Conservation (phyloP, 2,888 invertebrate genomes). For the Hanleya hanleyi region DNA sequence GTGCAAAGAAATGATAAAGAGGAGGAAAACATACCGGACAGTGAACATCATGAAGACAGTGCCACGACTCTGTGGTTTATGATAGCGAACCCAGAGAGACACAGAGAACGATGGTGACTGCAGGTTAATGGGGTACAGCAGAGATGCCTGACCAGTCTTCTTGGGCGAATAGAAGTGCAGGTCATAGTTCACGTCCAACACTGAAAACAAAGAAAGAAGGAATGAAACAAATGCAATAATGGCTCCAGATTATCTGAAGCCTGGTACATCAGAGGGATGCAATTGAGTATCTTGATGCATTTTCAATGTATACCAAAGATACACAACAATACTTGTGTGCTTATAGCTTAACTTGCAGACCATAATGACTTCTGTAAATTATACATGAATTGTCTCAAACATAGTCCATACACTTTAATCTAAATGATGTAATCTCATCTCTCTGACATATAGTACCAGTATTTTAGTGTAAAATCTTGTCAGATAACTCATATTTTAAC, state of each 20-base stretch:
- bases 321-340: background rate
- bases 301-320: background rate
- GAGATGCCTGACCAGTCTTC: slow-evolving; percentile 90
- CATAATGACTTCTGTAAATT: background rate
- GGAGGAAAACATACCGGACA: slow-evolving; percentile 38
- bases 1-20: background rate
- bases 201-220: slow-evolving; percentile 76
- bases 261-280: no score
- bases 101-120: slow-evolving; percentile 87
- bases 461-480: no score
- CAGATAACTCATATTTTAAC: no score
- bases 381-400: no score
- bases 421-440: no score
- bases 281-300: no score
- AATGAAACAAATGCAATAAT: background rate
- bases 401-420: no score
- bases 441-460: no score
- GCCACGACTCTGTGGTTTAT: slow-evolving; percentile 78
- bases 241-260: no score
- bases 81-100: slow-evolving; percentile 97
- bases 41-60: slow-evolving; percentile 44
- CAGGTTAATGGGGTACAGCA: slow-evolving; percentile 90
- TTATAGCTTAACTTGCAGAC: background rate
- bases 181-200: slow-evolving; percentile 98
- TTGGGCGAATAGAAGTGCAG: slow-evolving; percentile 92